Evolutionary conservation across 64 coral and sea anemone species (phyloP).

Genomic region (Astreopora myriophthalma): DNA sequence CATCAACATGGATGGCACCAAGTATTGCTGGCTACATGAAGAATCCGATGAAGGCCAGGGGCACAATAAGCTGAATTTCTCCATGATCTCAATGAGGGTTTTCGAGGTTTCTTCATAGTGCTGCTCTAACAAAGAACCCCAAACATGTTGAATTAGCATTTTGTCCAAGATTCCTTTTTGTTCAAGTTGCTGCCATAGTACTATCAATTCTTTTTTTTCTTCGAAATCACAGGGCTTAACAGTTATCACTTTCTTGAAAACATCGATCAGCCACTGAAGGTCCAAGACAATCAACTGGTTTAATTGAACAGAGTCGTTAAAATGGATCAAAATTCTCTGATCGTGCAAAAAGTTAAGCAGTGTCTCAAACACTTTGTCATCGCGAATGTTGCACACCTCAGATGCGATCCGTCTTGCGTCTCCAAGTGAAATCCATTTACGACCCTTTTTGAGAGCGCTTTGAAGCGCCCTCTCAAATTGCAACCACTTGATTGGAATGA

Average conservation of each 20-base stretch:
- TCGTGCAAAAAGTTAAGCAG: not conserved
- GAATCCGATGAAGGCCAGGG: not conserved
- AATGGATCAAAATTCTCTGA: not conserved
- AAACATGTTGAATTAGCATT: not conserved
- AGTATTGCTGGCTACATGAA: too few species aligned
- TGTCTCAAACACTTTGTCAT: not conserved
- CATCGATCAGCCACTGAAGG: conserved; percentile 13
- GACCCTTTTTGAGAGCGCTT: not conserved
- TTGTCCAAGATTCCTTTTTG: not conserved
- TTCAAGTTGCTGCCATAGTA: not conserved
- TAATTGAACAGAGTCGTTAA: not conserved
- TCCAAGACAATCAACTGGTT: not conserved
- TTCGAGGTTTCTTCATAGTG: not conserved
- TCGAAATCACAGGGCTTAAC: not conserved
- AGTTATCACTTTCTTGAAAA: not conserved
- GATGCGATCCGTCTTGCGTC: not conserved
- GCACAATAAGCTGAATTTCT: not conserved
- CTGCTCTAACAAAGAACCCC: not conserved
- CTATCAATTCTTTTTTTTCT: not conserved
- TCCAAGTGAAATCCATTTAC: not conserved
- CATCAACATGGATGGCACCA: too few species aligned
- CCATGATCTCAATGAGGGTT: not conserved
- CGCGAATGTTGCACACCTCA: not conserved
- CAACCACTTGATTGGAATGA: too few species aligned
- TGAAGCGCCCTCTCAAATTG: not conserved